Percentiles rank a stretch among this genome's conserved stretches.
phyloP scores from a whole-genome alignment of 1,140 invertebrate genomes.

The Ceratina australensis region DNA sequence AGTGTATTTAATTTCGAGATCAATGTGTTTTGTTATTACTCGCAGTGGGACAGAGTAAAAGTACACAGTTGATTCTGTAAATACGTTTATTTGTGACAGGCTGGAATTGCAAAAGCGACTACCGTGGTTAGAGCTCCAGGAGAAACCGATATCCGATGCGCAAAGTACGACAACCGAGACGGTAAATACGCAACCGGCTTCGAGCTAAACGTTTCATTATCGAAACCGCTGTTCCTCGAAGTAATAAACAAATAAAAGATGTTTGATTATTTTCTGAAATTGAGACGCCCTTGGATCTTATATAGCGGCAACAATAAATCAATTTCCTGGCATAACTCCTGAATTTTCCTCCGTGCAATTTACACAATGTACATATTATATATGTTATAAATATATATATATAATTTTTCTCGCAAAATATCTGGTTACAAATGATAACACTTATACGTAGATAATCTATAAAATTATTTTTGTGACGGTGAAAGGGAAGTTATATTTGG shows the following conservation, averaged over 20 bases:
- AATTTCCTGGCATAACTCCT: slow-evolving; percentile 28
- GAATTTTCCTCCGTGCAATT: slow-evolving; percentile 1
- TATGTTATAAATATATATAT: no score
- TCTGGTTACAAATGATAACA: no score
- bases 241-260: neutral
- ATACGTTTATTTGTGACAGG: slow-evolving; percentile 47
- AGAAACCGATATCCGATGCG: slow-evolving; percentile 67
- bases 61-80: no score
- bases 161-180: slow-evolving; percentile 74
- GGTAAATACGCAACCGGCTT: slow-evolving; percentile 65
- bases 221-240: neutral
- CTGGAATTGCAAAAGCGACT: slow-evolving; percentile 77
- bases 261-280: slow-evolving; percentile 3
- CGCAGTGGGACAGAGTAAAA: no score
- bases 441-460: no score
- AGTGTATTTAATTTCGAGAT: no score
- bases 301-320: slow-evolving; percentile 52
- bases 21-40: neutral
- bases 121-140: slow-evolving; percentile 77
- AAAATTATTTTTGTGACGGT: no score
- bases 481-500: no score
- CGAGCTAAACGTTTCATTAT: slow-evolving; percentile 55
- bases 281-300: slow-evolving; percentile 7
- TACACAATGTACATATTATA: neutral
- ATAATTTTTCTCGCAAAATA: no score